Conservation (phyloP, 1,140 invertebrate species). For the Bradysia coprophila region DNA sequence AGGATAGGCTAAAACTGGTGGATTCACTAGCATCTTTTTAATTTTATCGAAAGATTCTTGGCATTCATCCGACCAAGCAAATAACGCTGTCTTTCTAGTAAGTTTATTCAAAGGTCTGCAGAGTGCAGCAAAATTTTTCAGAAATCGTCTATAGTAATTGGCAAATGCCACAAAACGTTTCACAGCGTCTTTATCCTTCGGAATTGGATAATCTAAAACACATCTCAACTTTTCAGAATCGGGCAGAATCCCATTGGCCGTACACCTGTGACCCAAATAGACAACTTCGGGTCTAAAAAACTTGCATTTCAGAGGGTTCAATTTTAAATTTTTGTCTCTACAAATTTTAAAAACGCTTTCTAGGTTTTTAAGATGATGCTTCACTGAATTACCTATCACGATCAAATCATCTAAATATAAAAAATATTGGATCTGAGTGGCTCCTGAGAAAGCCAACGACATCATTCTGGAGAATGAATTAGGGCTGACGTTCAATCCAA, state of each 20-base stretch:
- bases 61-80: slow-evolving; percentile 8
- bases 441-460: background rate
- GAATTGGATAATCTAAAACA: slow-evolving; percentile 1
- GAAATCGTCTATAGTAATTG: slow-evolving; percentile 10
- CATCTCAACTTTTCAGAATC: background rate
- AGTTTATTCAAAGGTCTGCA: slow-evolving; percentile 10
- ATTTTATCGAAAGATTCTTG: slow-evolving; percentile 9
- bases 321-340: slow-evolving; percentile 5
- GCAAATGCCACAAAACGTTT: slow-evolving; percentile 9
- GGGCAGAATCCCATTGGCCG: slow-evolving; percentile 3
- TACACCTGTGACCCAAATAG: slow-evolving; percentile 6
- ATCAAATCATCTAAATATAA: slow-evolving; percentile 10
- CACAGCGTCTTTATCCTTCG: slow-evolving; percentile 5
- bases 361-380: slow-evolving; percentile 3
- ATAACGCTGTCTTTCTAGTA: slow-evolving; percentile 9
- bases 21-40: slow-evolving; percentile 8
- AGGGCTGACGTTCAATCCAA: slow-evolving; percentile 5
- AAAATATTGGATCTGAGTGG: slow-evolving; percentile 5
- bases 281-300: slow-evolving; percentile 5
- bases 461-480: slow-evolving; percentile 4
- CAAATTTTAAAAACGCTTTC: slow-evolving; percentile 4
- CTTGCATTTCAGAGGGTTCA: slow-evolving; percentile 6
- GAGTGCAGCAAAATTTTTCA: slow-evolving; percentile 10
- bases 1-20: slow-evolving; percentile 15
- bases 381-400: background rate